Evolutionary conservation across 2,113 vertebrate genomes (phyloP), one percentile per base, ranked within the genome.

Genomic region (Dascyllus trimaculatus): DNA sequence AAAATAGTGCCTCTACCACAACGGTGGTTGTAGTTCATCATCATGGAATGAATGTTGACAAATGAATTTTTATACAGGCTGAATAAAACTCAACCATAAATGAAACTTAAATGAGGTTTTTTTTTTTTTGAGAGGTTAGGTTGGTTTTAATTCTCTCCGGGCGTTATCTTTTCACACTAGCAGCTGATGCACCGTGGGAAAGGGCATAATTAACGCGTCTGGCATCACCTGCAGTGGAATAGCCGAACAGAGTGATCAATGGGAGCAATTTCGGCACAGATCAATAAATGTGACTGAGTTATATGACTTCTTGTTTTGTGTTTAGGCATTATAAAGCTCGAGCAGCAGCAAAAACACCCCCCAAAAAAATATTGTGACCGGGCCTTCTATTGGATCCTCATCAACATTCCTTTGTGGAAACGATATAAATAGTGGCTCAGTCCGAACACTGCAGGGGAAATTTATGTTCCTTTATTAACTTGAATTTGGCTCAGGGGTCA

Each of bases 61-160:
- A 75, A 87, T 88, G 78, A 66, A 89, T 86, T 86, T 91, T 89
- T 71, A 87, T 71, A 84, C 76, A 81, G 94, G 92, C 84, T 96
- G 96, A 96, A 95, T 94, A 96, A 96, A 97, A 97, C 95, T 96
- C 96, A 96, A 93, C 94, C 95, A 94, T 93, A 85, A 69, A 70
- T 66, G 4, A 81, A 60, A 68, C 35, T 67, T 68, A 84, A 24
- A 48, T 65, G 21, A 75, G 17, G 29, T 61, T 66, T 71, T 71
- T 29, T 1, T 9, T 35, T 35, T 29, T 29, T 56, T 57, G 65
- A 15, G 51, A 68, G 59, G 17, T 4, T 61, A 18, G 10, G 63
- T 58, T 74, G 13, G 73, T 72, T 81, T 86, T 14, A 38, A 19
- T 75, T 76, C 18, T 74, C 38, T 35, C 64, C 32, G 56, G 38